These are phyloP conservation scores for Cynaeus angustus DNA, from an alignment of 2,888 invertebrate species.

Conservation along the genomic window DNA sequence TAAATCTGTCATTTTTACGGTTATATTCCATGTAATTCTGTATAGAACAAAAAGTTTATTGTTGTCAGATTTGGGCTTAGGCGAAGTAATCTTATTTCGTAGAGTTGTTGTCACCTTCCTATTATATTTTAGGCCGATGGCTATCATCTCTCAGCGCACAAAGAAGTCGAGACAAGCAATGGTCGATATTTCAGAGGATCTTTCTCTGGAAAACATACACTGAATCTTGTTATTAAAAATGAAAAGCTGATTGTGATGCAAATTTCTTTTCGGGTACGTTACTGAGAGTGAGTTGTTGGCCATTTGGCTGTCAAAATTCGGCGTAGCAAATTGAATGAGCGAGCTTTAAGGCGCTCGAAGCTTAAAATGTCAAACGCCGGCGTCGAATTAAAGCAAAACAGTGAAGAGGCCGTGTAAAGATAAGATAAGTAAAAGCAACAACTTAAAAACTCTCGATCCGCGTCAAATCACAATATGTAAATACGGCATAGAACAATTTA, in stretches of 20 bases:
- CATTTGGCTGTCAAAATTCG: constrained; percentile 32
- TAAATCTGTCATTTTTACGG: too few species aligned
- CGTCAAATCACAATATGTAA: constrained; percentile 66
- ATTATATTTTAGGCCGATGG: neutral
- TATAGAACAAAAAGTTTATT: too few species aligned
- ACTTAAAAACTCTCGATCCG: constrained; percentile 59
- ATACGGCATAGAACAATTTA: constrained; percentile 67
- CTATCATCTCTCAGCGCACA: constrained; percentile 1
- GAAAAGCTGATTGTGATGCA: constrained; percentile 28
- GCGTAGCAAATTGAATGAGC: constrained; percentile 25
- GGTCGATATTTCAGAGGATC: constrained; percentile 9
- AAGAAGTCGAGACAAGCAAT: neutral
- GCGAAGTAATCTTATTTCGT: constrained; percentile 1
- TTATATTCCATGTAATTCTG: too few species aligned
- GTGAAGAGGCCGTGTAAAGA: constrained; percentile 54
- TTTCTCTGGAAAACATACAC: constrained; percentile 14
- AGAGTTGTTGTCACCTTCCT: constrained; percentile 4
- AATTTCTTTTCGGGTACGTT: constrained; percentile 13
- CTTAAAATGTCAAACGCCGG: constrained; percentile 48
- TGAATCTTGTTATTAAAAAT: constrained; percentile 18
- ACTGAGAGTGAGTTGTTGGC: constrained; percentile 30
- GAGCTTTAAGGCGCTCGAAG: constrained; percentile 14
- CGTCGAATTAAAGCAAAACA: constrained; percentile 57
- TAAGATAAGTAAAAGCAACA: constrained; percentile 58
- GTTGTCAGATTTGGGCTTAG: constrained; percentile 7